Percentiles rank a stretch among this genome's conserved stretches.
Evolutionary conservation across 30 jellyfish, hydroid and myxozoan species (phyloP).

Genomic region (Catostylus mosaicus): DNA sequence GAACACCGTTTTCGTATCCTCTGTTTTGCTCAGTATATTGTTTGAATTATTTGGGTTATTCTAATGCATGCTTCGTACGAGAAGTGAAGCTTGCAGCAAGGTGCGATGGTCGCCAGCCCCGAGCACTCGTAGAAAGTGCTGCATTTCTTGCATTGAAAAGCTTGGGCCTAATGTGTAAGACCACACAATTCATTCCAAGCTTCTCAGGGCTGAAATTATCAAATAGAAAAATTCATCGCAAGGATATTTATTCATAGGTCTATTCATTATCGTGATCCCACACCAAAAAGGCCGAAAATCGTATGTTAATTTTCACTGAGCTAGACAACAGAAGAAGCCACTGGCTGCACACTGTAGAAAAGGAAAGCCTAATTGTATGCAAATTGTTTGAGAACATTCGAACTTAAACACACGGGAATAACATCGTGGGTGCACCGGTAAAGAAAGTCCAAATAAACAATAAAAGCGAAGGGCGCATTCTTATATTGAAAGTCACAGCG

Average conservation of each 20-base stretch:
- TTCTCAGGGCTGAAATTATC: slow-evolving; percentile 2
- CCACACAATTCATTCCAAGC: neutral
- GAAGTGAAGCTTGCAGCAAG: too few species aligned
- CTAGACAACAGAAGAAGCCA: neutral
- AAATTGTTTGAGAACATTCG: slow-evolving; percentile 1
- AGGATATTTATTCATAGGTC: neutral
- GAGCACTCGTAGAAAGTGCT: too few species aligned
- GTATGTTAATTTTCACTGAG: slow-evolving; percentile 12
- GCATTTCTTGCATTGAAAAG: neutral
- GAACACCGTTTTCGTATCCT: too few species aligned
- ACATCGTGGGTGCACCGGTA: slow-evolving; percentile 6
- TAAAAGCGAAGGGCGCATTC: neutral
- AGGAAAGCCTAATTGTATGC: neutral
- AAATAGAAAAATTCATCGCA: neutral
- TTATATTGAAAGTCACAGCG: neutral
- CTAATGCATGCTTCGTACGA: too few species aligned
- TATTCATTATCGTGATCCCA: neutral
- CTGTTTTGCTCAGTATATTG: too few species aligned
- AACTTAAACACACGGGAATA: neutral
- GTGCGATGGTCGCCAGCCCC: too few species aligned
- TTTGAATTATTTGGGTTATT: too few species aligned
- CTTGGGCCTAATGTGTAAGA: neutral
- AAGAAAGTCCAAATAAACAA: slow-evolving; percentile 7
- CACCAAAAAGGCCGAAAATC: slow-evolving; percentile 23
- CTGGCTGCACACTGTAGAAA: neutral